Evolutionary conservation across 1,140 invertebrate genomes (phyloP), one percentile per base, ranked within the genome.

Genomic region (Trichonephila inaurata): DNA sequence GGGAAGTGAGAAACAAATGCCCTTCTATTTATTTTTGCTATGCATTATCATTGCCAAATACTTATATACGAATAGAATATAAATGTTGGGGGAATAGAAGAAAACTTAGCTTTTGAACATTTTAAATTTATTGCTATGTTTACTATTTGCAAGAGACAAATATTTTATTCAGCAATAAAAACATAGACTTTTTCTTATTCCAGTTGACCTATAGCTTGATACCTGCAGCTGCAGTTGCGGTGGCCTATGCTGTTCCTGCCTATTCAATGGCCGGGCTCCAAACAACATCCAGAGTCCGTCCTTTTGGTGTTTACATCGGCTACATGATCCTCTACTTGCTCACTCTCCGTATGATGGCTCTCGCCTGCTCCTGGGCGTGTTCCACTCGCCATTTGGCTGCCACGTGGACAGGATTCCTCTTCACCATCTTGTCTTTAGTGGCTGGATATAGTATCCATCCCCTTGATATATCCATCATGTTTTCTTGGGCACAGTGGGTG

Each of bases 191-290:
- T n/a, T 64, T 62, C 91, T 60, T 81, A 14, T 96, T 94, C 69
- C 95, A 97, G 97, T 95, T 97, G 10, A 94, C 97, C 14, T 97
- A 97, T 95, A 97, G 96, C 94, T 95, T 97, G 51, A 96, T 97
- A 94, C 97, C 97, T 12, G 97, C 97, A 86, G 95, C 96, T 96
- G 94, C 96, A 87, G 97, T 98, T 8, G 98, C 98, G 96, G 94
- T 98, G 88, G 97, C 97, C 1, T 98, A 98, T 95, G 95, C 98
- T 33, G 97, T 98, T 51, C 98, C 98, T 24, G 98, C 98, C 19
- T 99, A 98, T 95, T 98, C 98, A 28, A 98, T 99, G 98, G 97
- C 97, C 16, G 98, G 98, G 0, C 96, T 98, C 0, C 96, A 97
- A 66, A 96, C 95, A 95, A 95, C 92, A 95, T 96, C 96, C 51